Base-by-base conservation (phyloP, 2,797 vertebrate species). In the Brotula barbata region DNA sequence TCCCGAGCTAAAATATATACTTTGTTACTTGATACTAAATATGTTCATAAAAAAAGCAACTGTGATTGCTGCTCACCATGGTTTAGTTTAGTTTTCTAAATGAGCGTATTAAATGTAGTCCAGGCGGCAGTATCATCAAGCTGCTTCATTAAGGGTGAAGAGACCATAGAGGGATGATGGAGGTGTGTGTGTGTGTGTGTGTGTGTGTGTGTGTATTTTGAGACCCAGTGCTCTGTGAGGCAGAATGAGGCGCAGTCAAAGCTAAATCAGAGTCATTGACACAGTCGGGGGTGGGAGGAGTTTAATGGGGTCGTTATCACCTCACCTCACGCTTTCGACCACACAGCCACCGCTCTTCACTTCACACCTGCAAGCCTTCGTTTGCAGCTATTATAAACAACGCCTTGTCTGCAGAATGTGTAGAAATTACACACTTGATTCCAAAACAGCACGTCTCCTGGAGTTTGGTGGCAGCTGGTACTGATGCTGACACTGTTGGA, bases 31-130 rank as follows among this genome's bases (percentile, higher is more conserved):
- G n/a, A n/a, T n/a, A n/a, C n/a, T n/a, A n/a, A n/a, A n/a, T n/a
- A n/a, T n/a, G n/a, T n/a, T n/a, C n/a, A n/a, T n/a, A n/a, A n/a
- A n/a, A n/a, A n/a, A 28, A 28, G 25, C 25, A 28, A 4, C 25
- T 28, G n/a, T n/a, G n/a, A n/a, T n/a, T n/a, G n/a, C 70, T 61
- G 72, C 70, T 40, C 70, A 36, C 53, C 58, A 41, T 22, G 39
- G 25, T 68, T 76, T n/a, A 1, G 64, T 65, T 80, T 81, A 47
- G n/a, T n/a, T n/a, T n/a, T n/a, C n/a, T 80, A 77, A 84, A 86
- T 74, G 33, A 80, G 58, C 64, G 36, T 58, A 71, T 85, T 77
- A 80, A 77, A 85, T 81, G 63, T 61, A 70, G 81, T 80, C 79
- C 76, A 77, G 75, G 65, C 59, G 67, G 64, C 65, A 55, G 74